A percentile compares a stretch with the other conserved stretches of the same genome.
Evolutionary conservation across 1,140 invertebrate genomes (phyloP).

Genomic region (Pseudomyrmex dendroicus): DNA sequence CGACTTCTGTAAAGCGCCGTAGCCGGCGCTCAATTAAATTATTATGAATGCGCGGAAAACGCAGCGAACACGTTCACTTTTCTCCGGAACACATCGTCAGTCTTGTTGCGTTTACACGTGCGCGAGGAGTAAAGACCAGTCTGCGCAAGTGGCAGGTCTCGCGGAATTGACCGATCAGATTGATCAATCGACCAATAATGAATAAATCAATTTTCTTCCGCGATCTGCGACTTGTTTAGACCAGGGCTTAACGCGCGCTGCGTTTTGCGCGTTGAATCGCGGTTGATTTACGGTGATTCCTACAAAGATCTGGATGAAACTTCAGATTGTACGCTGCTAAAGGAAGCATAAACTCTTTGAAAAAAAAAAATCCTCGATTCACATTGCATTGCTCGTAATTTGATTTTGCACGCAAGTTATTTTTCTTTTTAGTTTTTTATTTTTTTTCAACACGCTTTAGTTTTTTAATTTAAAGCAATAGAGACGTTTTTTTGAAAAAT

Average conservation of each 20-base stretch:
- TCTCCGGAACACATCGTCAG: conserved; percentile 70
- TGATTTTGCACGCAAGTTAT: background rate
- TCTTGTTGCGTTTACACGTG: conserved; percentile 76
- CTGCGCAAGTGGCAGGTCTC: too few species aligned
- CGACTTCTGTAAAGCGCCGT: conserved; percentile 25
- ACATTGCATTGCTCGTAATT: background rate
- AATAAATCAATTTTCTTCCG: too few species aligned
- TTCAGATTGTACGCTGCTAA: background rate
- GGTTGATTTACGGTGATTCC: conserved; percentile 22
- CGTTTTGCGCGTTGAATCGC: conserved; percentile 21
- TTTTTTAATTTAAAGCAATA: background rate
- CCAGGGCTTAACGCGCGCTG: background rate
- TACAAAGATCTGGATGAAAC: conserved; percentile 46
- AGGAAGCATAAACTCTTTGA: background rate
- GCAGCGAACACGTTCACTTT: conserved; percentile 47
- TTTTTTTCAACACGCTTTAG: background rate
- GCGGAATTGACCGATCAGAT: too few species aligned
- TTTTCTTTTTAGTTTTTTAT: background rate
- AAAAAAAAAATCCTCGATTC: background rate
- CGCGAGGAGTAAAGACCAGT: conserved; percentile 6
- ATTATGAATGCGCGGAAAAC: conserved; percentile 51
- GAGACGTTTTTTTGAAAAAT: background rate
- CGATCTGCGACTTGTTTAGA: too few species aligned
- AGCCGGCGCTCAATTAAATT: conserved; percentile 65
- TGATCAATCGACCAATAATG: too few species aligned